A percentile compares a stretch with the other conserved stretches of the same genome.
phyloP scores from a whole-genome alignment of 2,888 invertebrate species.

The Heliconius erato region DNA sequence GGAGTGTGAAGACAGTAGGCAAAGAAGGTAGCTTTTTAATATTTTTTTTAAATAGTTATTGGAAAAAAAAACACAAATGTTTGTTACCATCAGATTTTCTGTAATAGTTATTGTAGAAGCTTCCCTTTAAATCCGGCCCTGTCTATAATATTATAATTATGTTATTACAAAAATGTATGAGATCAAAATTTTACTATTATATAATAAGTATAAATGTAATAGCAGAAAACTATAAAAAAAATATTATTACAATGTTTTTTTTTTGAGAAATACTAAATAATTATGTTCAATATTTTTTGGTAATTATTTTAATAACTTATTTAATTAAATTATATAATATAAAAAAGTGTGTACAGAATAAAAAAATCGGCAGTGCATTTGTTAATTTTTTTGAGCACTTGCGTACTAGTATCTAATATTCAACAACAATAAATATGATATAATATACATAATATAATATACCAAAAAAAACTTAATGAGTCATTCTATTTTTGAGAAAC shows the following conservation, averaged over 20 bases:
- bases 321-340: neutral
- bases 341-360: neutral
- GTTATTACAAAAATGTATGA: constrained; percentile 19
- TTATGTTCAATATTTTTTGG: neutral
- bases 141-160: neutral
- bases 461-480: too few species aligned
- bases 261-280: neutral
- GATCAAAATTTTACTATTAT: constrained; percentile 19
- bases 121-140: neutral
- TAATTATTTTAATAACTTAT: neutral
- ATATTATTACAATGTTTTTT: neutral
- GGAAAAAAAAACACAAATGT: too few species aligned
- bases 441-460: too few species aligned
- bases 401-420: neutral
- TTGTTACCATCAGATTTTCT: neutral
- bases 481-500: too few species aligned
- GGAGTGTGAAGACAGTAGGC: neutral
- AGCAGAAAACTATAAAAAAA: neutral
- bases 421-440: neutral
- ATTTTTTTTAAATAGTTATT: too few species aligned
- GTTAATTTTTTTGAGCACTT: neutral
- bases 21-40: too few species aligned
- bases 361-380: neutral
- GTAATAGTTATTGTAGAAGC: neutral
- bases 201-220: neutral